Evolutionary conservation across 2,888 invertebrate genomes (phyloP), one percentile per base, ranked within the genome.

Genomic region (Pardosa pseudoannulata): DNA sequence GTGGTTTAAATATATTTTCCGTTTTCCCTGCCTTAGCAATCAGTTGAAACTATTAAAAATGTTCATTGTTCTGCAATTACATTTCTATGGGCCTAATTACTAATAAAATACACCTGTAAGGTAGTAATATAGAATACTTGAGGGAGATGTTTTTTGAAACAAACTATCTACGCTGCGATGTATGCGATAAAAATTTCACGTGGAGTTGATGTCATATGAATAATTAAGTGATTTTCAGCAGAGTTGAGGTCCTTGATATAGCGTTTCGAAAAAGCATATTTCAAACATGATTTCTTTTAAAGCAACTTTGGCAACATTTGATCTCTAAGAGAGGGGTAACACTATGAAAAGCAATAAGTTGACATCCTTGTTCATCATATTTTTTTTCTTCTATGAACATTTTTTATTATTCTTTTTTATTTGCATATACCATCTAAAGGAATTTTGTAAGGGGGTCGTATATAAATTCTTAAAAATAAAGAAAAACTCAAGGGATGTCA

Each of bases 271-370:
- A 46, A 65, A 80, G 16, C 67, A 82, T 70, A 64, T 75, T 68
- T 27, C 71, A 62, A 82, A 76, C 68, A 76, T 82, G 70, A 76
- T 71, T 65, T 72, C 68, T 62, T 79, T 70, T 70, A 70, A 68
- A 46, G 36, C 39, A 56, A 29, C 36, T 50, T 70, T 70, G 41
- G 16, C 79, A 29, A 46, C 28, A 39, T 32, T 29, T 50, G 23
- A 70, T 36, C 70, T 62, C 19, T 11, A 32, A 7, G 19, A 31
- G 46, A 19, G 29, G 19, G 29, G 64, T 23, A 62, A 19, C 72
- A 27, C 31, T 27, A 9, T 41, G 36, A 29, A 36, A 67, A 41
- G 65, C 62, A 36, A 70, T 56, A 70, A 39, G 41, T 65, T 72
- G 70, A 46, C 56, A 71, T 79, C 72, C 71, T 65, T 79, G 64